phyloP scores from a whole-genome alignment of 2,113 vertebrate species.

The Petrocephalus microphthalmus region DNA sequence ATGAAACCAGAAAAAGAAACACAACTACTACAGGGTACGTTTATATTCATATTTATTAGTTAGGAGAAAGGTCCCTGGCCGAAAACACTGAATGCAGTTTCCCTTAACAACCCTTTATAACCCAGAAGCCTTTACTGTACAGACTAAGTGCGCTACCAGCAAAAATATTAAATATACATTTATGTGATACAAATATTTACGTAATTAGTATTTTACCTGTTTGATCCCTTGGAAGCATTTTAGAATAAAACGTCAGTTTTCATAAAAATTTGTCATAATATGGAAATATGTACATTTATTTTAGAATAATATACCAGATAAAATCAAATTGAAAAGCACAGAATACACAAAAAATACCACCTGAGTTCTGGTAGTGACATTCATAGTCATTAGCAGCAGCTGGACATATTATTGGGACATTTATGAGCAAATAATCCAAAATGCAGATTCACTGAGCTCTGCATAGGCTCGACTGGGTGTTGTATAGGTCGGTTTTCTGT shows the following conservation, averaged over 20 bases:
- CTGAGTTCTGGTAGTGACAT: neutral
- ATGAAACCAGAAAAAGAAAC: neutral
- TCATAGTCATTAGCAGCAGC: neutral
- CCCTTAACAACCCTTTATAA: neutral
- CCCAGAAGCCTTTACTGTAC: neutral
- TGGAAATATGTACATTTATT: neutral
- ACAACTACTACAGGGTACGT: neutral
- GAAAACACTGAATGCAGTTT: neutral
- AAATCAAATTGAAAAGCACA: neutral
- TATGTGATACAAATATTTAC: neutral
- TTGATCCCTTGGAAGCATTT: neutral
- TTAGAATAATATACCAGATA: neutral
- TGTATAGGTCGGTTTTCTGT: too few relatives aligned
- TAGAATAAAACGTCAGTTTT: neutral
- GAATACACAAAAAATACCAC: neutral
- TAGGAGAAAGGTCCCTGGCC: neutral
- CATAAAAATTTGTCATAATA: neutral
- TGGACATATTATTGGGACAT: neutral
- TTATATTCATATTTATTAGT: constrained; percentile 3
- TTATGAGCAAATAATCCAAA: neutral
- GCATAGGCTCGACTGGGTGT: too few relatives aligned
- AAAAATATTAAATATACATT: neutral
- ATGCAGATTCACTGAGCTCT: too few relatives aligned
- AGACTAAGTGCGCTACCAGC: neutral
- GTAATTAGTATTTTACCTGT: neutral